Percentiles rank a stretch among this genome's conserved stretches.
phyloP scores from a whole-genome alignment of 1,140 invertebrate genomes.

The Hormaphis cornu region DNA sequence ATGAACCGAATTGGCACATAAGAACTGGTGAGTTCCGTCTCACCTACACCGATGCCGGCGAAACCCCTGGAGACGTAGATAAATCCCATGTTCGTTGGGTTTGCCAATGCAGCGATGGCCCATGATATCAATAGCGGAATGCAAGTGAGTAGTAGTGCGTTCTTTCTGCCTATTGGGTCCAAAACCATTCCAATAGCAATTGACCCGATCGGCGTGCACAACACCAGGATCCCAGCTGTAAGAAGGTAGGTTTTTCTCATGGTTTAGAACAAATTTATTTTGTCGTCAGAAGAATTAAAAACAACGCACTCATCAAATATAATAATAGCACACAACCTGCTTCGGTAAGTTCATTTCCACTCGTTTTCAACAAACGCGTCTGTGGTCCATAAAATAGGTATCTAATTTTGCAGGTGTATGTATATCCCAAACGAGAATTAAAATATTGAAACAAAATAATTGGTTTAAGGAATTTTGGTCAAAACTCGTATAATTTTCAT shows the following conservation, averaged over 20 bases:
- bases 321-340: not conserved
- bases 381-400: no score
- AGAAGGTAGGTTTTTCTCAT: slow-evolving; percentile 35
- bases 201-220: slow-evolving; percentile 48
- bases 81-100: slow-evolving; percentile 16
- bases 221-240: slow-evolving; percentile 49
- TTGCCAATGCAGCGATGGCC: slow-evolving; percentile 42
- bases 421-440: no score
- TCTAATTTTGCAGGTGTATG: no score
- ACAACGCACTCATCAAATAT: not conserved
- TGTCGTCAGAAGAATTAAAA: not conserved
- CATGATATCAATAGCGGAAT: slow-evolving; percentile 52
- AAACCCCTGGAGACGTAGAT: slow-evolving; percentile 46
- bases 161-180: slow-evolving; percentile 55
- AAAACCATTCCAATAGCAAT: slow-evolving; percentile 49
- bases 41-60: slow-evolving; percentile 46
- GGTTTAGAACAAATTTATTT: slow-evolving; percentile 33
- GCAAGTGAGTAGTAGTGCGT: slow-evolving; percentile 46
- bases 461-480: no score
- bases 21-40: no score
- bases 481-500: no score
- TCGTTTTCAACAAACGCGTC: no score
- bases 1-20: no score
- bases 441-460: no score
- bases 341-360: no score